Conservation (phyloP, 1,140 invertebrate species). For the Drosophila nebulosa region DNA sequence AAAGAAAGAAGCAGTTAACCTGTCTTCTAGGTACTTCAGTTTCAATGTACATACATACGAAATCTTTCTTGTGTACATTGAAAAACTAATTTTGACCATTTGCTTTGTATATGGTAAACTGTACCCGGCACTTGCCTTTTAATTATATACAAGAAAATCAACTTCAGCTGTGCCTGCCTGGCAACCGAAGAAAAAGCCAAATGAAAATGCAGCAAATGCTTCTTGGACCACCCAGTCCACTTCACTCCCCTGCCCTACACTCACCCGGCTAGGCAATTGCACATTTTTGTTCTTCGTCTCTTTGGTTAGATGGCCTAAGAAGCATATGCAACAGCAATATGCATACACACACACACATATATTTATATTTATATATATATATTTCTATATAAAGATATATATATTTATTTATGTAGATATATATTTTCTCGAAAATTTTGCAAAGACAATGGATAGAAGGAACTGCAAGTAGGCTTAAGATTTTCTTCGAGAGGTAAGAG, state of each 20-base stretch:
- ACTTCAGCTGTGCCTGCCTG: conserved; percentile 34
- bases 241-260: too few relatives aligned
- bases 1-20: too few relatives aligned
- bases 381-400: neutral
- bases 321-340: conserved; percentile 45
- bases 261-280: neutral
- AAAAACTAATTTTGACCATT: conserved; percentile 2
- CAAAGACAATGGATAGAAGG: conserved; percentile 48
- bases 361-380: neutral
- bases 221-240: neutral
- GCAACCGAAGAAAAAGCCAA: conserved; percentile 57
- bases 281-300: neutral
- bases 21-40: too few relatives aligned
- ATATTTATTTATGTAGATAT: conserved; percentile 14
- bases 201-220: conserved; percentile 49
- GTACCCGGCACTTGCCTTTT: conserved; percentile 57
- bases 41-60: conserved; percentile 6
- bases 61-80: conserved; percentile 22
- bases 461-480: conserved; percentile 69
- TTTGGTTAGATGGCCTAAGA: conserved; percentile 29
- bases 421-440: conserved; percentile 43
- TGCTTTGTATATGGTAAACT: conserved; percentile 67
- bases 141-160: conserved; percentile 68
- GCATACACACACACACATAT: neutral
- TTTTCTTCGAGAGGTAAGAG: conserved; percentile 65